A percentile compares a stretch with the other conserved stretches of the same genome.
Conservation (phyloP, 2,113 vertebrate species). For the Seriola rivoliana region DNA sequence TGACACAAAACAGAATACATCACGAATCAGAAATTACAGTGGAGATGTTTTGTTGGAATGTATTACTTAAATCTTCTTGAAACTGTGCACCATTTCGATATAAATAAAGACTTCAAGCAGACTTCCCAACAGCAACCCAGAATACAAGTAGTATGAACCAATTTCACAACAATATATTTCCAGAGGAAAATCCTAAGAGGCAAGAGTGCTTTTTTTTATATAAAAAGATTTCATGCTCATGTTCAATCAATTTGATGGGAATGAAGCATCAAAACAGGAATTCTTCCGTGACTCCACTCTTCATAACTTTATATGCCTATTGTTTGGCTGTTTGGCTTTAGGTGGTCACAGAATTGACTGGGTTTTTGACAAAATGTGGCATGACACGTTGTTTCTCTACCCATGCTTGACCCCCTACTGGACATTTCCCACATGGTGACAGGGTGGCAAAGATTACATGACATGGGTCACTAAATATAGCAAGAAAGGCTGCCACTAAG, state of each 20-base stretch:
- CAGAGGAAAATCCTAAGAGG: neutral
- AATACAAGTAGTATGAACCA: neutral
- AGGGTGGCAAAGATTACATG: conserved; percentile 66
- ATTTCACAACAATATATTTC: conserved; percentile 24
- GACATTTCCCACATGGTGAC: conserved; percentile 64
- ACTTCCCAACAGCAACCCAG: neutral
- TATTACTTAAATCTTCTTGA: neutral
- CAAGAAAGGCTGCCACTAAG: conserved; percentile 28
- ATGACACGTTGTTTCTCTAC: conserved; percentile 46
- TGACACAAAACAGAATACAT: neutral
- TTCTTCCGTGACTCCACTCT: conserved; percentile 1
- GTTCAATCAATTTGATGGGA: conserved; percentile 24
- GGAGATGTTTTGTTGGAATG: neutral
- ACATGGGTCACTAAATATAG: conserved; percentile 65
- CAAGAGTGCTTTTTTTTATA: neutral
- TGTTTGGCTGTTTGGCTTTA: conserved; percentile 28
- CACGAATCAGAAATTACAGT: neutral
- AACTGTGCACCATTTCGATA: neutral
- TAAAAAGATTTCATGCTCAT: conserved; percentile 13
- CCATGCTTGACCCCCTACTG: conserved; percentile 62
- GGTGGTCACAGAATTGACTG: conserved; percentile 37
- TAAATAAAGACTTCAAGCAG: neutral
- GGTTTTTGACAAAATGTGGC: conserved; percentile 42
- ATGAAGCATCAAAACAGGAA: neutral
- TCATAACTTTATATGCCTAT: neutral